phyloP scores from a whole-genome alignment of 2,113 vertebrate species.

The Cariama cristata region DNA sequence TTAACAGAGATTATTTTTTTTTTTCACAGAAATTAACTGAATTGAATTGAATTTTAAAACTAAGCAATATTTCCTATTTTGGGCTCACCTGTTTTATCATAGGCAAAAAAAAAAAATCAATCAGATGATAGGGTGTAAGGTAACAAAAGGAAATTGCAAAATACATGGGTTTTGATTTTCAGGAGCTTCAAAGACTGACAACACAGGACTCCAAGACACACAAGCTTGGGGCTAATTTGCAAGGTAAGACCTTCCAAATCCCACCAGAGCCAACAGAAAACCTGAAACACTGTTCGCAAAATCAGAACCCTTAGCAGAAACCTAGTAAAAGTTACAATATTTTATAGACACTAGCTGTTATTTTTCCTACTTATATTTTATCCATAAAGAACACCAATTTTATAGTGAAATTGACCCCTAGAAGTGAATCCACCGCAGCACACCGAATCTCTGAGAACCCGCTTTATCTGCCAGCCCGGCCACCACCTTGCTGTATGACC shows the following conservation, averaged over 20 bases:
- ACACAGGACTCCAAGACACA: background rate
- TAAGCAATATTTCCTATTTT: background rate
- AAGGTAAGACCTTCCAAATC: background rate
- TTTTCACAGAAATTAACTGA: background rate
- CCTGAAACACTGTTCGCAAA: background rate
- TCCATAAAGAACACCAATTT: background rate
- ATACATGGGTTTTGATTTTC: background rate
- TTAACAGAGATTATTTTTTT: background rate
- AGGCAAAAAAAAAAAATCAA: background rate
- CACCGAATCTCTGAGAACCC: fast-evolving
- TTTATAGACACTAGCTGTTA: background rate
- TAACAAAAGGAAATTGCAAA: background rate
- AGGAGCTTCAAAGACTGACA: background rate
- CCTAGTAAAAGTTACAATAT: background rate
- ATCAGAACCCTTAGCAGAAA: background rate
- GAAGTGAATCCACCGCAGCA: background rate
- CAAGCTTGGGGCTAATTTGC: background rate
- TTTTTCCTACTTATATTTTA: background rate
- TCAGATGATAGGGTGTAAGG: fast-evolving
- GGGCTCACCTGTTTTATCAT: background rate
- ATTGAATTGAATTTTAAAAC: background rate
- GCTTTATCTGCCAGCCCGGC: background rate
- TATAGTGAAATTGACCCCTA: background rate
- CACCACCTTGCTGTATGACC: background rate
- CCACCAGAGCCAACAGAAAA: background rate